Base-by-base conservation (phyloP, 92 coral and sea anemone genomes). In the Actinostola sp. region DNA sequence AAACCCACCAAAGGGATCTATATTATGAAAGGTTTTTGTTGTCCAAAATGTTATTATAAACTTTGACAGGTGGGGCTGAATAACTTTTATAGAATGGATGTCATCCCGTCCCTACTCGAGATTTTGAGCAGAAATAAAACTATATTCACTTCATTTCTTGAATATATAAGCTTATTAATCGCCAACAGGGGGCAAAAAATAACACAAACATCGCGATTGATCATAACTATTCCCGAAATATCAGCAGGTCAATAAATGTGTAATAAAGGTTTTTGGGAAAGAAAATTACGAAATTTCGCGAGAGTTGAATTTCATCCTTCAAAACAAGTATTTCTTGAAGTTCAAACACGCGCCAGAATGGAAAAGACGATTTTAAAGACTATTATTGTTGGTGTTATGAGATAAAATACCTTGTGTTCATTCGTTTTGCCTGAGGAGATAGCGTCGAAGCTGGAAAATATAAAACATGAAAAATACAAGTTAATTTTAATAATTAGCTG, bases 361-460 rank as follows among this genome's bases (percentile, higher is more conserved):
- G n/a, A n/a, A n/a, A n/a, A n/a, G 36, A 32, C 7, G 39, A n/a
- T 26, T 39, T 65, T 23, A 36, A 33, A 31, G 62, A 2, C 23
- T 20, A 16, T 62, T 3, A 44, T 38, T 55, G 44, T 26, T 55
- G 12, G 5, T 56, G 54, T 28, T 65, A 13, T 2, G 23, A 16
- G 8, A 16, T 8, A 20, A 9, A 8, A 14, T 71, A 51, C 75
- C 62, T 58, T 38, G 41, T 17, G 29, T 57, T 21, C 67, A 19
- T 33, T 72, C 25, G 55, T 17, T 41, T 71, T 38, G 0, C 31
- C 38, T 50, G 33, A 42, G 12, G 52, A 26, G 33, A 19, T 59
- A 19, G 65, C 54, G 36, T 38, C 67, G 36, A 72, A 58, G 78
- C 66, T 72, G 56, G 57, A 39, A 61, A 44, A 1, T 2, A 10